Evolutionary conservation across 2,797 vertebrate genomes (phyloP).

Genomic region (Sebastes wilsoni): DNA sequence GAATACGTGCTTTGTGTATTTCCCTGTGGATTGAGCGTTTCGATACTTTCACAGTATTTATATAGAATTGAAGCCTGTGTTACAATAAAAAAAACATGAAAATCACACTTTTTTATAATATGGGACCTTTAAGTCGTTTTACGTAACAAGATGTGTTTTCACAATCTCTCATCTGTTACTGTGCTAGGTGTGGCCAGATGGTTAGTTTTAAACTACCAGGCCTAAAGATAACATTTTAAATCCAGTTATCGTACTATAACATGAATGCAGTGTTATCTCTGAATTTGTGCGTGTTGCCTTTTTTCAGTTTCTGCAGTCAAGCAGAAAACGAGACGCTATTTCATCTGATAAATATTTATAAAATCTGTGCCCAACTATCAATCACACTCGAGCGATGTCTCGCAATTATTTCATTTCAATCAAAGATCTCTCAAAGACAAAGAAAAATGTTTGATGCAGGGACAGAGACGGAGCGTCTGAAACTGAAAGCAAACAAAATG

Average conservation of each 20-base stretch:
- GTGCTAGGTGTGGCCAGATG: neutral
- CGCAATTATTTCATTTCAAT: neutral
- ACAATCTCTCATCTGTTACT: neutral
- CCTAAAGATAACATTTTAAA: conserved; percentile 9
- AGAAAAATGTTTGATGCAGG: neutral
- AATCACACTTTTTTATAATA: no score
- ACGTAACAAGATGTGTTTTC: neutral
- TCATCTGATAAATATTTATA: neutral
- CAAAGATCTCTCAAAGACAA: neutral
- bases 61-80: no score
- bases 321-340: neutral
- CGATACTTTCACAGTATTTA: no score
- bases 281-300: neutral
- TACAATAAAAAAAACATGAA: no score
- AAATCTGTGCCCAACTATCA: neutral
- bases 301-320: neutral
- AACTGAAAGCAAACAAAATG: conserved; percentile 49
- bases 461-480: neutral
- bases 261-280: neutral
- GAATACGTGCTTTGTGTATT: no score
- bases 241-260: neutral
- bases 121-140: neutral
- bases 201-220: neutral
- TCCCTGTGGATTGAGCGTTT: no score
- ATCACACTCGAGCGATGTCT: neutral